Evolutionary conservation across 1,140 invertebrate genomes (phyloP), one percentile per base, ranked within the genome.

Genomic region (Caenorhabditis tropicalis): DNA sequence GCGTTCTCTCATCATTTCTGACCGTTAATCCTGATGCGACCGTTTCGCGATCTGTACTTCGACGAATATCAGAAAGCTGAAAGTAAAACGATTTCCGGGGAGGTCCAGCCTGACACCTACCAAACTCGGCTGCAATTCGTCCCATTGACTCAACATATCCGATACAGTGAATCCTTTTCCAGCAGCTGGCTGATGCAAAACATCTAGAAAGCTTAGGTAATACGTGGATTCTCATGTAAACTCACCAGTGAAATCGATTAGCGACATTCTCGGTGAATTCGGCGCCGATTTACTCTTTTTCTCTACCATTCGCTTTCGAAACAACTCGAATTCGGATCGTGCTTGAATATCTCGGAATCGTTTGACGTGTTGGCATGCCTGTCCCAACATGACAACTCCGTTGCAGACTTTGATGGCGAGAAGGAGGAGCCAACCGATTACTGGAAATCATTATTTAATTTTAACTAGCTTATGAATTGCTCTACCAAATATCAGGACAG

Each of bases 311-410:
- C 86, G 53, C 33, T 87, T 85, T 10, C 74, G 65, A 33, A 46
- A 60, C 5, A 85, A 15, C 21, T 86, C 85, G 60, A 51, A 85
- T n/a, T 87, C 86, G 15, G 79, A 86, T 60, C 82, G 24, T 7
- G 81, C 81, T 56, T 82, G 79, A 31, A 56, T 53, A 53, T 81
- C 93, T 86, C 94, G 93, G 89, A 96, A 94, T 70, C 94, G 94
- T 43, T 94, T 92, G 88, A 97, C 96, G 31, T 96, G 92, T 88
- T 95, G 94, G 90, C 95, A 96, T 0, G 96, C 96, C 88, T 94
- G 94, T 0, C 96, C 96, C 51, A 98, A 92, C 19, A 98, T 94
- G 19, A 96, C 93, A 21, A 98, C 94, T 84, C 95, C 96, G 86
- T 95, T 95, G 7, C 96, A 92, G 19, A 98, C 93, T 88, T 96